Percentiles rank a stretch among this genome's conserved stretches.
Evolutionary conservation across 2,113 vertebrate genomes (phyloP).

Genomic region (Erinaceus europaeus): DNA sequence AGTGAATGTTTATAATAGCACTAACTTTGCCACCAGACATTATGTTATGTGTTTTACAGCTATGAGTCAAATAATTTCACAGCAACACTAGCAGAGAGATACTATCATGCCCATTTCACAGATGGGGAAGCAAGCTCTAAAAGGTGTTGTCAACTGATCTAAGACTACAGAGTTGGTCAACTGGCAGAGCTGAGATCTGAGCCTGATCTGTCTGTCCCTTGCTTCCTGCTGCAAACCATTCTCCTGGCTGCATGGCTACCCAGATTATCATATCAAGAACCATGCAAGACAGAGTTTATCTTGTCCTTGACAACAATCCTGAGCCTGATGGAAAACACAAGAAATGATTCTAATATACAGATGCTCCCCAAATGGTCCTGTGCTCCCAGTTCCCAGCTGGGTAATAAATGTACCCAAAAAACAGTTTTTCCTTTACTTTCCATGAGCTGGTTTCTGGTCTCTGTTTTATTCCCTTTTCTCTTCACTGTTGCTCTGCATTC

Average conservation of each 20-base stretch:
- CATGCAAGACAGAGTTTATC: neutral
- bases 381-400: neutral
- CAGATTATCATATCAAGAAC: neutral
- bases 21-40: neutral
- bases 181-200: neutral
- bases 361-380: conserved; percentile 14
- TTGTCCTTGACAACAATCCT: neutral
- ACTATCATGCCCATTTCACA: conserved; percentile 21
- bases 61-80: neutral
- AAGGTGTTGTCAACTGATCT: neutral
- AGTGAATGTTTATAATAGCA: neutral
- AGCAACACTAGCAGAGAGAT: neutral
- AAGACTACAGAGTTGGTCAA: neutral
- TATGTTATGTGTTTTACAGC: neutral
- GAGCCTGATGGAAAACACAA: neutral
- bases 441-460: neutral
- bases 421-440: conserved; percentile 23
- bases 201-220: neutral
- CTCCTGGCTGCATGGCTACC: neutral
- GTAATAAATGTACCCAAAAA: conserved; percentile 13
- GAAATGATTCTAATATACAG: conserved; percentile 2
- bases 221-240: neutral
- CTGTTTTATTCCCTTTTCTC: too few relatives aligned
- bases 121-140: conserved; percentile 4
- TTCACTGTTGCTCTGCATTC: too few relatives aligned